Percentiles rank a stretch among this genome's conserved stretches.
Conservation (phyloP, 2,113 vertebrate species). For the Rhabdornis inornatus region DNA sequence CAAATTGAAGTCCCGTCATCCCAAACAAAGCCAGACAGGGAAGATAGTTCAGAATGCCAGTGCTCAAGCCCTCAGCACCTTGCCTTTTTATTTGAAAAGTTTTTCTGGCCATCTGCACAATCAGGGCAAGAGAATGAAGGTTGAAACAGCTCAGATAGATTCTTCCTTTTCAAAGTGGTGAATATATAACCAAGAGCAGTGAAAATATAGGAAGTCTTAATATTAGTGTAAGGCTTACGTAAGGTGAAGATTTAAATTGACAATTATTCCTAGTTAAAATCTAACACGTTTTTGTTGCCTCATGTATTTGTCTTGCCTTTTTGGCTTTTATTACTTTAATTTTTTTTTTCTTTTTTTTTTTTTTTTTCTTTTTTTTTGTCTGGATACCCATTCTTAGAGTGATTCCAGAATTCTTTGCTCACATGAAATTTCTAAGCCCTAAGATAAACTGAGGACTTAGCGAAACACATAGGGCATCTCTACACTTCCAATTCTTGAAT, state of each 20-base stretch:
- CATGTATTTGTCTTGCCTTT: not conserved
- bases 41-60: not conserved
- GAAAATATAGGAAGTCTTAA: not conserved
- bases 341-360: too few species aligned
- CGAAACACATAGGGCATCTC: fast-evolving
- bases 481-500: not conserved
- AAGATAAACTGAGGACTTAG: not conserved
- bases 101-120: not conserved
- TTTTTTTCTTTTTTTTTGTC: not conserved
- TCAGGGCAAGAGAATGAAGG: not conserved
- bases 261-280: not conserved
- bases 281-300: not conserved
- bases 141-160: not conserved
- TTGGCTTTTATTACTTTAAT: not conserved
- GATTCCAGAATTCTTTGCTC: not conserved
- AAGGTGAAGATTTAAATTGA: not conserved
- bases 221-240: fast-evolving
- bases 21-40: not conserved
- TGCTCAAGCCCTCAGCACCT: not conserved
- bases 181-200: not conserved
- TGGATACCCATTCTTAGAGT: not conserved
- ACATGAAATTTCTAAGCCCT: not conserved
- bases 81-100: not conserved
- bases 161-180: not conserved
- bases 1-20: not conserved